Evolutionary conservation across 2,888 invertebrate genomes (phyloP).

Genomic region (Taenaris catops): DNA sequence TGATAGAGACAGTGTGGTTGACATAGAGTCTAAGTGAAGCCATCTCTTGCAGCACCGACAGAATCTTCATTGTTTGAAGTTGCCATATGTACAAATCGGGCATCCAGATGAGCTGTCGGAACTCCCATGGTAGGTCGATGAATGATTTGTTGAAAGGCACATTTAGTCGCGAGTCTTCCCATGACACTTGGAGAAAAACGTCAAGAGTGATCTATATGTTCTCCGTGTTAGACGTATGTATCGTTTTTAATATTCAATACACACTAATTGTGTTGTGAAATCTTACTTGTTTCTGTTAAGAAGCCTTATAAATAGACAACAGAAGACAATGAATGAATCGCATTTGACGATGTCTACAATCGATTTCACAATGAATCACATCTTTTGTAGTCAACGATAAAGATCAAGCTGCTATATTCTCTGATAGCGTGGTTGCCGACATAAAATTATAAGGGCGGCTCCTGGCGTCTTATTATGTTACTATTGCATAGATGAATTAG

Average conservation of each 20-base stretch:
- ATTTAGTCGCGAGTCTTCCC: slow-evolving; percentile 77
- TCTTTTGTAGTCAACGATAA: too few relatives aligned
- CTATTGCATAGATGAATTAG: slow-evolving; percentile 7
- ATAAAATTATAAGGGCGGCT: slow-evolving; percentile 29
- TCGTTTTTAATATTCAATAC: too few relatives aligned
- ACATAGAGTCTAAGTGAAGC: slow-evolving; percentile 80
- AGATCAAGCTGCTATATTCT: slow-evolving; percentile 17
- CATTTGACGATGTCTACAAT: slow-evolving; percentile 16
- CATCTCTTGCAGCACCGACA: slow-evolving; percentile 82
- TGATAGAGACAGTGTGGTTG: slow-evolving; percentile 82
- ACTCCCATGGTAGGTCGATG: slow-evolving; percentile 82
- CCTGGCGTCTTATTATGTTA: too few relatives aligned
- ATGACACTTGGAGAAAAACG: slow-evolving; percentile 83
- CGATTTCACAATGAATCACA: slow-evolving; percentile 22
- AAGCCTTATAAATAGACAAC: slow-evolving; percentile 17
- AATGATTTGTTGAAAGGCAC: slow-evolving; percentile 62
- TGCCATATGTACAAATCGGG: slow-evolving; percentile 83
- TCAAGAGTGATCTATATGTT: slow-evolving; percentile 83
- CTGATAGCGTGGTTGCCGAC: slow-evolving; percentile 25
- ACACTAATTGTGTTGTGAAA: too few relatives aligned
- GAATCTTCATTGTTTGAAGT: slow-evolving; percentile 80
- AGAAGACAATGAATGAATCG: slow-evolving; percentile 15
- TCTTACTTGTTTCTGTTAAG: too few relatives aligned
- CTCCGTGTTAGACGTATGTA: too few relatives aligned
- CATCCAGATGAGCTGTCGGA: slow-evolving; percentile 80